Percentiles rank a stretch among this genome's conserved stretches.
These are phyloP conservation scores for Torymus tubicola DNA, from an alignment of 2,888 invertebrate genomes.

Conservation along the genomic window DNA sequence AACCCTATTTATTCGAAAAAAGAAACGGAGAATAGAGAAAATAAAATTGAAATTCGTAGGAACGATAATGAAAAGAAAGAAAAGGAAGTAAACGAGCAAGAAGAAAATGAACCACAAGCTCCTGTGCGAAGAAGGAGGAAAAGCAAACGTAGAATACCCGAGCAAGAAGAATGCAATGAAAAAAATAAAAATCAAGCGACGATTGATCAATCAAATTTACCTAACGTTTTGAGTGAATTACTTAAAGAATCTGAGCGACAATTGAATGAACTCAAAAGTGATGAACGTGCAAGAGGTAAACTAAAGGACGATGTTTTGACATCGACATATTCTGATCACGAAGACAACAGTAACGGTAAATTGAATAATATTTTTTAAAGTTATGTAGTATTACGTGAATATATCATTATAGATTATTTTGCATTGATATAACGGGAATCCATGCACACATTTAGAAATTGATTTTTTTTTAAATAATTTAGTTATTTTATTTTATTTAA, in stretches of 20 bases:
- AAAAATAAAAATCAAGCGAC: constrained; percentile 13
- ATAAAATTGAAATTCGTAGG: too few relatives aligned
- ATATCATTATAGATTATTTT: too few relatives aligned
- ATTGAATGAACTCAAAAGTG: constrained; percentile 26
- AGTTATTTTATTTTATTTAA: too few relatives aligned
- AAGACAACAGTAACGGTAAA: constrained; percentile 20
- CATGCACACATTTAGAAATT: too few relatives aligned
- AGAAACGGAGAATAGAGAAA: too few relatives aligned
- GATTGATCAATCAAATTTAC: constrained; percentile 18
- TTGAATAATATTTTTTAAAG: not conserved
- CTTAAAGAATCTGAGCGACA: constrained; percentile 47
- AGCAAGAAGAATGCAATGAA: constrained; percentile 13
- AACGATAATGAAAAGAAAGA: not conserved
- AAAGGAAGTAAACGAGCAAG: not conserved
- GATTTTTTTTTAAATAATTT: too few relatives aligned
- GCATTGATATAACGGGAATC: too few relatives aligned
- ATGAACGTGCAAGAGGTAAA: constrained; percentile 20
- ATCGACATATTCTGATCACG: not conserved
- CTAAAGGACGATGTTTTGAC: not conserved
- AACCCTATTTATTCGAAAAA: too few relatives aligned
- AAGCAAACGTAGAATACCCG: constrained; percentile 35
- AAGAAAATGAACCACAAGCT: constrained; percentile 18
- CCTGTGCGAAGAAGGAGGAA: constrained; percentile 42
- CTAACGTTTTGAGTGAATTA: constrained; percentile 37
- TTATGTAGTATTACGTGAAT: too few relatives aligned